Evolutionary conservation across 2,113 vertebrate genomes (phyloP), one percentile per base, ranked within the genome.

Genomic region (Oenanthe oenanthe): DNA sequence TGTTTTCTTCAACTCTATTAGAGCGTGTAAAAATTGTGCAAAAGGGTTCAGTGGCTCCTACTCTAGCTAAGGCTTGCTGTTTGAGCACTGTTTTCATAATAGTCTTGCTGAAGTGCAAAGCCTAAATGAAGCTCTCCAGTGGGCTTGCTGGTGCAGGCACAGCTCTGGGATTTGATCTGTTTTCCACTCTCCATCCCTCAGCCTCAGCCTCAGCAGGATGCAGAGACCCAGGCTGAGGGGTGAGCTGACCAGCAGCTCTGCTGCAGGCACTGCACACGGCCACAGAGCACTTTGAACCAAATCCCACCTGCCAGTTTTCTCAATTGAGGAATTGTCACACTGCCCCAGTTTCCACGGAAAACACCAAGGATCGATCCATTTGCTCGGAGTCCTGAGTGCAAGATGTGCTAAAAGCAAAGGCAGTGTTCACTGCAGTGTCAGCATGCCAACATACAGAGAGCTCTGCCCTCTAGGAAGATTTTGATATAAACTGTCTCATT

Each of bases 251-350:
- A 77, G 21, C 16, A 54, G 7, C 34, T 73, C 50, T 34, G 6
- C 47, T 62, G 12, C 5, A 56, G 38, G 26, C 7, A 9, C 6
- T 36, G 11, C 0, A 0, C 1, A 2, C 50, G 29, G 57, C 6
- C 42, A 36, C 19, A 47, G n/a, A 38, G 26, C 50, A 40, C 5
- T 13, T 86, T 45, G 65, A 62, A 12, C 5, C n/a, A 61, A 86
- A 91, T 22, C 22, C 34, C 12, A 36, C 2, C 0, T 3, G 20
- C 36, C 6, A 3, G 26, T 77, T 76, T 81, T 61, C 42, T 71
- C 3, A 0, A 10, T 16, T 45, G 15, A 4, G 24, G 25, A 92
- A 54, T 3, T 79, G 21, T 19, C 50, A 51, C 7, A 10, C 10
- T n/a, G 31, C 56, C 17, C 9, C 8, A 38, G 6, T 21, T 42